A percentile compares a stretch with the other conserved stretches of the same genome.
These are phyloP conservation scores for Zaprionus kolodkinae DNA, from an alignment of 1,140 invertebrate species.

Conservation along the genomic window DNA sequence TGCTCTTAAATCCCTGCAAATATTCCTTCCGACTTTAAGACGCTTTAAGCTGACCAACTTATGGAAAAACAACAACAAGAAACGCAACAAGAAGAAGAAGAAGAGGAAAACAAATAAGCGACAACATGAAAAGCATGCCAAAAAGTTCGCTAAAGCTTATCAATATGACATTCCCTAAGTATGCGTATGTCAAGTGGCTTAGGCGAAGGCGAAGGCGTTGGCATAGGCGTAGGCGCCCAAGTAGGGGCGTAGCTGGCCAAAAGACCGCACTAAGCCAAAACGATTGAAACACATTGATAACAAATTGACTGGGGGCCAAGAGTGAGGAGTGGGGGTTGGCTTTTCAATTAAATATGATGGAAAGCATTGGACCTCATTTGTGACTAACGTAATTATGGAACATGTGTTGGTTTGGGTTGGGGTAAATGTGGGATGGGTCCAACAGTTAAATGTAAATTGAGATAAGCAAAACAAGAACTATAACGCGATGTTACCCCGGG, in stretches of 20 bases:
- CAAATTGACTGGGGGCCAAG: conserved; percentile 62
- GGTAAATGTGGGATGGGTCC: not conserved
- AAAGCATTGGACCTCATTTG: conserved; percentile 12
- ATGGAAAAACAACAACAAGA: conserved; percentile 11
- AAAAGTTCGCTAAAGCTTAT: conserved; percentile 61
- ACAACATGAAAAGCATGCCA: conserved; percentile 29
- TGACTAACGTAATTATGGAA: conserved; percentile 41
- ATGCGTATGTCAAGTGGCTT: conserved; percentile 62
- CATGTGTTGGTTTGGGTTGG: conserved; percentile 3
- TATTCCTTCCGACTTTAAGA: not conserved
- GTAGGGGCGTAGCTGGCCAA: conserved; percentile 35
- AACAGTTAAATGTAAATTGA: conserved; percentile 3
- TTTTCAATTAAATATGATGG: conserved; percentile 20
- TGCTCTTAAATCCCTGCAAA: not conserved
- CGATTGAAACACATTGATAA: conserved; percentile 57
- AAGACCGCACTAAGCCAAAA: conserved; percentile 61
- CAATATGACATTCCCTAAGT: conserved; percentile 47
- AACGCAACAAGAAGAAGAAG: conserved; percentile 5
- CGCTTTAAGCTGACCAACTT: conserved; percentile 17
- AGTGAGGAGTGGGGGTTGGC: conserved; percentile 13
- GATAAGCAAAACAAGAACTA: conserved; percentile 18
- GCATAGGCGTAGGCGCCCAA: conserved; percentile 37
- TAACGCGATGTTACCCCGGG: conserved; percentile 11
- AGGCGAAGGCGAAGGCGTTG: conserved; percentile 49
- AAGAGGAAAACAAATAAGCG: conserved; percentile 5